phyloP scores from a whole-genome alignment of 2,113 vertebrate species.

The Capreolus pygargus region DNA sequence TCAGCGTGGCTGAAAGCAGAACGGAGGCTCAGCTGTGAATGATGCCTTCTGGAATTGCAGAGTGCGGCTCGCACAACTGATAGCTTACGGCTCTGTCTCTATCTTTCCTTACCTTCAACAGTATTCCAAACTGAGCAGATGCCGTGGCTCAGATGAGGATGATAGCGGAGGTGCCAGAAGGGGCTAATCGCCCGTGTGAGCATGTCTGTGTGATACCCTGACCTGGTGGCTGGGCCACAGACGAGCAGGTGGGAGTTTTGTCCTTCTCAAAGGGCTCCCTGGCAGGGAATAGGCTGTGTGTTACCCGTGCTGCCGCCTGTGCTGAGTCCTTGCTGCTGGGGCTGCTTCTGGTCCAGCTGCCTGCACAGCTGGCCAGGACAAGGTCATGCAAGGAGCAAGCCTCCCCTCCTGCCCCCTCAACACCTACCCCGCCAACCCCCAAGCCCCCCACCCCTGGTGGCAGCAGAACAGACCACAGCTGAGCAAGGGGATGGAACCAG shows the following conservation, averaged over 20 bases:
- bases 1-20: rapidly evolving
- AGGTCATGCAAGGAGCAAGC: background rate
- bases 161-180: background rate
- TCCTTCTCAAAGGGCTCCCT: background rate
- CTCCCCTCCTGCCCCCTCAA: background rate
- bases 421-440: background rate
- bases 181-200: background rate
- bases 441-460: rapidly evolving
- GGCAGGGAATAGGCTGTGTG: background rate
- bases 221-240: background rate
- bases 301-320: background rate
- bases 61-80: background rate
- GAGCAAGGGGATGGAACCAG: background rate
- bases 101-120: background rate
- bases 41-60: background rate
- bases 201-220: background rate
- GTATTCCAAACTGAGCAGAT: background rate
- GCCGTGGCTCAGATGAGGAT: no score
- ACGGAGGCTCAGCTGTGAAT: background rate
- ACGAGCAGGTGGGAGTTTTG: background rate
- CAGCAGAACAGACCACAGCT: background rate
- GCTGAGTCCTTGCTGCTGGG: background rate
- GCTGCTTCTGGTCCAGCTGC: background rate
- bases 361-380: background rate
- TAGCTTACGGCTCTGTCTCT: rapidly evolving